Base-by-base conservation (phyloP, 64 coral and sea anemone genomes). In the Stichodactyla helianthus region DNA sequence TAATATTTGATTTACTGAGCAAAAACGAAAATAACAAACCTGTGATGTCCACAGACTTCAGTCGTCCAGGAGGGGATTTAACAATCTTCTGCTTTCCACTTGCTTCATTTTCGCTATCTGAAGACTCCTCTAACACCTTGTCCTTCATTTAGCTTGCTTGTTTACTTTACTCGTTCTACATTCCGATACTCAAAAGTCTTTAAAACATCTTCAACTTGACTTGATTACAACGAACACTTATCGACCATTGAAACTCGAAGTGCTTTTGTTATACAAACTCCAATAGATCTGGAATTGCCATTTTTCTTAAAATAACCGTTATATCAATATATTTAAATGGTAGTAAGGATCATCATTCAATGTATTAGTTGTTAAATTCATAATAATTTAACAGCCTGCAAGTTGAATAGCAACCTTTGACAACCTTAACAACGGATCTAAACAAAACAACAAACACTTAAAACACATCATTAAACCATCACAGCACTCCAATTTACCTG, bases 1-100 rank as follows among this genome's bases (percentile, higher is more conserved):
- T 44, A n/a, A 44, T 44, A 44, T 44, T 44, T 44, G 1, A 44
- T 44, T 44, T 44, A 54, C 56, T 84, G 56, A 13, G 9, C 17
- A 58, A 15, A 5, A 84, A 15, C 19, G 14, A 56, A 12, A 0
- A 84, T 5, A 12, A 84, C 83, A 28, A 26, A 84, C 83, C 83
- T 84, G 83, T 50, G n/a, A 84, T 84, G 59, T 84, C 83, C 2
- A 84, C 83, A 60, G 83, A 60, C 23, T 84, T 84, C 52, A 84
- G 27, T 59, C 83, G 44, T 84, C 83, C 27, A 4, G 83, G 57
- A 20, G 55, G 83, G 14, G 53, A 57, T 74, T 74, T 74, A 1
- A 11, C 68, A 6, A 19, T 23, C n/a, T 20, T 54, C 19, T 62
- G n/a, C 27, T 55, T 35, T 16, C 56, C 25, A 14, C 22, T 59